Conservation (phyloP, 2,797 vertebrate species). For the Betta splendens region DNA sequence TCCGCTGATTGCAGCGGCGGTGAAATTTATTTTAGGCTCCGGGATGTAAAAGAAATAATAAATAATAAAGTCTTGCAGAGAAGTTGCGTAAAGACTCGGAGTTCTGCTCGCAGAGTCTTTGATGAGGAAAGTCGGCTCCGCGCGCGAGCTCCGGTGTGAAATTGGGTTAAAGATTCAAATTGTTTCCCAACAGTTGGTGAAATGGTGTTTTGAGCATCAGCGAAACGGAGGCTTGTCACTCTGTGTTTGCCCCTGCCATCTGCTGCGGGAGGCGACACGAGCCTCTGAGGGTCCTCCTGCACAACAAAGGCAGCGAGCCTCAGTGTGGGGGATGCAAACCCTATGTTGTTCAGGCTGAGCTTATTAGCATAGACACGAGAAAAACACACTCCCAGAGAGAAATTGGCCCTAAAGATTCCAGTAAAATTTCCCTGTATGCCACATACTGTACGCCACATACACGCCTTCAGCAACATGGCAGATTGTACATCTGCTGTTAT, state of each 20-base stretch:
- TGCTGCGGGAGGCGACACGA: constrained; percentile 66
- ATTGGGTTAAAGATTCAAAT: constrained; percentile 63
- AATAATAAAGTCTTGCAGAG: constrained; percentile 9
- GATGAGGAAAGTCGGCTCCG: constrained; percentile 38
- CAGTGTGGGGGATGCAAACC: constrained; percentile 42
- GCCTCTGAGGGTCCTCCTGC: constrained; percentile 56
- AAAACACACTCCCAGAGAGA: constrained; percentile 43
- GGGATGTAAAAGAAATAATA: background rate
- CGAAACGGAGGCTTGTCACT: constrained; percentile 62
- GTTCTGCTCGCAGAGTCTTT: constrained; percentile 26
- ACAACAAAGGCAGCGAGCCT: constrained; percentile 61
- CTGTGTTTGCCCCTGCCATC: constrained; percentile 64
- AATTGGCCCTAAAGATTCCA: constrained; percentile 41
- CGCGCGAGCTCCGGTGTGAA: constrained; percentile 39
- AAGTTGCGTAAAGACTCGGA: constrained; percentile 33
- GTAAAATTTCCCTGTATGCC: constrained; percentile 15
- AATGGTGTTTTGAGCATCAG: constrained; percentile 67
- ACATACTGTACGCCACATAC: constrained; percentile 15
- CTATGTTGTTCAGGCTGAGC: constrained; percentile 48
- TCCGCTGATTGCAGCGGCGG: constrained; percentile 12
- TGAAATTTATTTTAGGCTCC: constrained; percentile 29
- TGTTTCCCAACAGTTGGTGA: constrained; percentile 54
- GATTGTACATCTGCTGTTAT: too few relatives aligned
- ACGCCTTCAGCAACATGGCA: too few relatives aligned
- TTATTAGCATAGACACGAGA: constrained; percentile 62